Evolutionary conservation across 2,888 invertebrate genomes (phyloP), one percentile per base, ranked within the genome.

Genomic region (Meteorus colon): DNA sequence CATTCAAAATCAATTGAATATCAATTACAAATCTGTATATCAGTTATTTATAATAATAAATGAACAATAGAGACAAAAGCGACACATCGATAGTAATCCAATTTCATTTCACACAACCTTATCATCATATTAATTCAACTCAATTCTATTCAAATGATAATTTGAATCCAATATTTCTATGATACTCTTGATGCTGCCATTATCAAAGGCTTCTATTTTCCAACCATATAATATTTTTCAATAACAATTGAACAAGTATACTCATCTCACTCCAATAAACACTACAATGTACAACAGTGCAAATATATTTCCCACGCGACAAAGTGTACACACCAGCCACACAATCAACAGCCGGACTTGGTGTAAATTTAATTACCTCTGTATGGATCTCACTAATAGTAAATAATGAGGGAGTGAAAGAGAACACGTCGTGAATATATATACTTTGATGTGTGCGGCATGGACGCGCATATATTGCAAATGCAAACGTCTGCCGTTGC

Each of bases 331-430:
- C 45, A 45, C 45, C 24, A 24, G 24, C 24, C 24, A 1, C 24
- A 24, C 24, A 24, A 24, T 45, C 76, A 77, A 79, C 80, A 73
- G 45, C 79, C 81, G 81, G 80, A 82, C 84, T 24, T 75, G 81
- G 81, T 81, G 83, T 80, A 79, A 83, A 85, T 84, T 86, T 84
- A 86, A 87, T 87, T 84, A 84, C 84, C 81, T 84, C 84, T 84
- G 83, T 82, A 84, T 82, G 82, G 82, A 81, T 59, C 51, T 63
- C 82, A 79, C 74, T 73, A 19, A 55, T 55, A 81, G 73, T 77
- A 82, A 84, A 86, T 84, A 84, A 83, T 82, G 80, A 79, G 82
- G 80, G 86, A 86, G 84, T 83, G 80, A 78, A 77, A 74, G 76
- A 69, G 69, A 68, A 69, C 67, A 45, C 65, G 65, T 5, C 8